Percentiles rank a stretch among this genome's conserved stretches.
Evolutionary conservation across 2,113 vertebrate species (phyloP).

Genomic region (Sylvicapra grimmia): DNA sequence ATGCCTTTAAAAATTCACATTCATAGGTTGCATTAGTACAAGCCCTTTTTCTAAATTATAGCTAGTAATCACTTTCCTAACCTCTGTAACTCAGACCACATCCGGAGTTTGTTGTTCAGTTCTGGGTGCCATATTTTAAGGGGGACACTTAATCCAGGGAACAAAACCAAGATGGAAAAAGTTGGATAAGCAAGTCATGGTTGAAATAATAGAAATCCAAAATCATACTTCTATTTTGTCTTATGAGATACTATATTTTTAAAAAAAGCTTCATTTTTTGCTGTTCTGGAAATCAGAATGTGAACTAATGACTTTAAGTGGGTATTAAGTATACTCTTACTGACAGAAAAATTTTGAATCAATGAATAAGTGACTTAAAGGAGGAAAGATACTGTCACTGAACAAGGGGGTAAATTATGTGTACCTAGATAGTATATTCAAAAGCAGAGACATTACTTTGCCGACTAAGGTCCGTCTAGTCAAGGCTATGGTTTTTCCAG

Average conservation of each 20-base stretch:
- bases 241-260: not conserved
- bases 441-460: too few relatives aligned
- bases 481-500: too few relatives aligned
- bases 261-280: not conserved
- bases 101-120: conserved; percentile 22
- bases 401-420: not conserved
- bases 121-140: conserved; percentile 36
- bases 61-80: not conserved
- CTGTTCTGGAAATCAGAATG: not conserved
- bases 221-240: conserved; percentile 10
- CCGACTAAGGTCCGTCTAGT: too few relatives aligned
- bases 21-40: conserved; percentile 17
- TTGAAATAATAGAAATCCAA: conserved; percentile 19
- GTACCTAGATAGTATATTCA: not conserved
- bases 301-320: not conserved
- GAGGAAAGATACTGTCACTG: not conserved
- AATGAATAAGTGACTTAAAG: not conserved
- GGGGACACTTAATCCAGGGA: conserved; percentile 10
- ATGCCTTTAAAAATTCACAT: conserved; percentile 40
- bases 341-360: conserved; percentile 10
- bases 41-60: conserved; percentile 24
- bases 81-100: conserved; percentile 25
- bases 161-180: not conserved
- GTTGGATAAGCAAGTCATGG: not conserved
- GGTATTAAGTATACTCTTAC: not conserved